Percentiles rank a stretch among this genome's conserved stretches.
Evolutionary conservation across 2,113 vertebrate species (phyloP).

Genomic region (Cryptotis parvus): DNA sequence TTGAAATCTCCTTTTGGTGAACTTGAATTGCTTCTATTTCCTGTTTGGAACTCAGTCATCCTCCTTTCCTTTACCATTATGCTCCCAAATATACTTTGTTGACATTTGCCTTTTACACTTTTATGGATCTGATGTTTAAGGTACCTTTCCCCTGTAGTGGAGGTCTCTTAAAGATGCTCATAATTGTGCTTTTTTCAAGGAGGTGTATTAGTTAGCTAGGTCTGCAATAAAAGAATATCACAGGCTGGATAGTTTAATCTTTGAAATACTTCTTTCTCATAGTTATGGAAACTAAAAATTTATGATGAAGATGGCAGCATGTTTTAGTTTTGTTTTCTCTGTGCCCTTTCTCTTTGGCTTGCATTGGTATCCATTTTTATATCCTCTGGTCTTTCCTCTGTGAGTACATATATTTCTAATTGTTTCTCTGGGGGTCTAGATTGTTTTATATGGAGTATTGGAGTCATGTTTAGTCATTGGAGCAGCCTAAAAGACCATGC

Average conservation of each 20-base stretch:
- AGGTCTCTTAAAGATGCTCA: background rate
- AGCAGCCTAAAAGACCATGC: background rate
- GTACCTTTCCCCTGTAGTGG: background rate
- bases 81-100: background rate
- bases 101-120: background rate
- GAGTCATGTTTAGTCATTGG: background rate
- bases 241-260: background rate
- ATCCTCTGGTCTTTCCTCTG: background rate
- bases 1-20: background rate
- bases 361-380: background rate
- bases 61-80: background rate
- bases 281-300: background rate
- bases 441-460: background rate
- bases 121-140: background rate
- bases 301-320: background rate
- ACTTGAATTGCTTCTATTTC: background rate
- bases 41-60: background rate
- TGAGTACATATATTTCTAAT: no score
- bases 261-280: background rate
- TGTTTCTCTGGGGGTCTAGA: background rate
- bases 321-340: background rate
- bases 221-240: background rate
- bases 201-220: background rate
- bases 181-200: background rate
- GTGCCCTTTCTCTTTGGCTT: background rate